Evolutionary conservation across 2,888 invertebrate genomes (phyloP).

Genomic region (Sylvicola fuscatus): DNA sequence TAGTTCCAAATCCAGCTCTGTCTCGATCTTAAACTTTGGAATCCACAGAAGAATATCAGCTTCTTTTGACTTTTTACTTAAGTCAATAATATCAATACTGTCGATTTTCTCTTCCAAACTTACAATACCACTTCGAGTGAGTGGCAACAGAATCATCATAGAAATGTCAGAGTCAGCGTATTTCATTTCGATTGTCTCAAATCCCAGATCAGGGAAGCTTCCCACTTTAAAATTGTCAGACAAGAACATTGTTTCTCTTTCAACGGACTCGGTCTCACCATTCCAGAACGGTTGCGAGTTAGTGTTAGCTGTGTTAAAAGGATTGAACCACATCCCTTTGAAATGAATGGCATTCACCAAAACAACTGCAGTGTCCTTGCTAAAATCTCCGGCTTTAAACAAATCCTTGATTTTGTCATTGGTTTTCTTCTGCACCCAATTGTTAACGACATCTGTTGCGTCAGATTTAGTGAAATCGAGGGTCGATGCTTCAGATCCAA

Average conservation of each 20-base stretch:
- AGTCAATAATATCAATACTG: slow-evolving; percentile 28
- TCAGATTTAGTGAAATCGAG: slow-evolving; percentile 35
- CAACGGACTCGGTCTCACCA: slow-evolving; percentile 28
- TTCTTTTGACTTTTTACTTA: slow-evolving; percentile 26
- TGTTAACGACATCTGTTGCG: slow-evolving; percentile 43
- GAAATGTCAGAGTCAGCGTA: slow-evolving; percentile 46
- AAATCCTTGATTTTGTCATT: slow-evolving; percentile 63
- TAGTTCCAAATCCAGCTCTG: slow-evolving; percentile 38
- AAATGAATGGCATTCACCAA: slow-evolving; percentile 75
- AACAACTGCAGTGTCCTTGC: slow-evolving; percentile 38
- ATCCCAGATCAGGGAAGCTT: slow-evolving; percentile 25
- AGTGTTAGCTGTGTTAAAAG: slow-evolving; percentile 40
- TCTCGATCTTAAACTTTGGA: slow-evolving; percentile 67
- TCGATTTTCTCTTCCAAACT: slow-evolving; percentile 39
- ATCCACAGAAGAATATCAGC: slow-evolving; percentile 43
- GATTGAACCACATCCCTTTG: slow-evolving; percentile 52
- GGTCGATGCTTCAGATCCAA: slow-evolving; percentile 38
- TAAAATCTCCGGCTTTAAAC: slow-evolving; percentile 34
- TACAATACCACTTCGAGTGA: slow-evolving; percentile 39
- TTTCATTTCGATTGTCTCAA: slow-evolving; percentile 45
- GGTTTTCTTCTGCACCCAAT: slow-evolving; percentile 63
- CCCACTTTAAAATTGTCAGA: slow-evolving; percentile 24
- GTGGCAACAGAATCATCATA: slow-evolving; percentile 58
- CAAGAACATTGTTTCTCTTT: slow-evolving; percentile 48
- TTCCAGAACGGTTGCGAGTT: slow-evolving; percentile 39